These are phyloP conservation scores for Ailuropoda melanoleuca DNA, from an alignment of 2,113 vertebrate species.

Conservation along the genomic window DNA sequence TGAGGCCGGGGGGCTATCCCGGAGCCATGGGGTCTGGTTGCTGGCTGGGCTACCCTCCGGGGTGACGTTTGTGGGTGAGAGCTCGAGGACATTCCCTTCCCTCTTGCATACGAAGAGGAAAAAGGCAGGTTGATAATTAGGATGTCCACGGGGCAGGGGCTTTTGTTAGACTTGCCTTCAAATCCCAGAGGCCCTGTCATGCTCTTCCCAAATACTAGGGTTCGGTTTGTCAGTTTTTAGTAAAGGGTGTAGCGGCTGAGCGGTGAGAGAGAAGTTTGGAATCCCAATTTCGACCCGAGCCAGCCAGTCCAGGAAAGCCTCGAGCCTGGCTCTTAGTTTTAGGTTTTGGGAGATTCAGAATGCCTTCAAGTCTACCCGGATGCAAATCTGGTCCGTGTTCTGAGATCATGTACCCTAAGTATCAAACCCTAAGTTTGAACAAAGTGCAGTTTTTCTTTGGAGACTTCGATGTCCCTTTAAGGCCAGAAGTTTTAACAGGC, in stretches of 20 bases:
- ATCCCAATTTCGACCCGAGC: background rate
- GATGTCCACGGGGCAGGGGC: background rate
- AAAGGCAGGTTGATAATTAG: background rate
- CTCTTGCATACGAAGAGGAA: too few species aligned
- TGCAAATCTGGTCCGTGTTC: background rate
- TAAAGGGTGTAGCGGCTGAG: background rate
- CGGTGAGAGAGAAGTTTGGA: background rate
- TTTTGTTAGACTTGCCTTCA: background rate
- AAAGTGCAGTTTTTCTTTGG: background rate
- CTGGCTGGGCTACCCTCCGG: rapidly evolving
- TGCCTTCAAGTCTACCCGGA: background rate
- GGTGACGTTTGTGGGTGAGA: background rate
- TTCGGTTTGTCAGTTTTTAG: background rate
- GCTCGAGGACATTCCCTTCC: background rate
- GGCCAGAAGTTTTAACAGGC: background rate
- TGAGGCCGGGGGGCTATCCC: background rate
- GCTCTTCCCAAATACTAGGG: background rate
- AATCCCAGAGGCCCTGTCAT: background rate
- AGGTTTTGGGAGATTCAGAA: background rate
- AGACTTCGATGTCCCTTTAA: background rate
- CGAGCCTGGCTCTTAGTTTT: background rate
- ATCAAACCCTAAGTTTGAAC: background rate
- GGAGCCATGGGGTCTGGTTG: background rate
- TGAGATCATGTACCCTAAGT: background rate
- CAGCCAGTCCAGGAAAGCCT: background rate